Conservation (phyloP, 1,140 invertebrate species). For the Cyphomyrmex costatus region DNA sequence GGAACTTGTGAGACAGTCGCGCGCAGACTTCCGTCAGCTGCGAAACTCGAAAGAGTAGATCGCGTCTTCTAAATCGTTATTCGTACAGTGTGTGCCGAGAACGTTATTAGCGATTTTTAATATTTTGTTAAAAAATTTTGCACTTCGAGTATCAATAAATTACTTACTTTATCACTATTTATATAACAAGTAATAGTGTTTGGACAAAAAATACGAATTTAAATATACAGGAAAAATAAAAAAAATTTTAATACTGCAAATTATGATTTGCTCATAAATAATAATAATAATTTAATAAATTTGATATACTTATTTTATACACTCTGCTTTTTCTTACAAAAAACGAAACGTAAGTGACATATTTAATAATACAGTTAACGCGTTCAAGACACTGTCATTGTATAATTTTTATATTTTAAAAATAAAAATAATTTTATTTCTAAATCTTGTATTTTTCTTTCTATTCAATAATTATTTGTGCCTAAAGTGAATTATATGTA, state of each 20-base stretch:
- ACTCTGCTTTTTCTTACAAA: background rate
- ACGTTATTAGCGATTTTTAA: background rate
- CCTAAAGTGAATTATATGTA: background rate
- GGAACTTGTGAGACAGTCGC: slow-evolving; percentile 45
- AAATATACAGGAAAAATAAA: background rate
- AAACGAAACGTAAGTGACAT: background rate
- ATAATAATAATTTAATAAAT: background rate
- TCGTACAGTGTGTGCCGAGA: background rate
- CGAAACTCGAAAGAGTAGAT: slow-evolving; percentile 35
- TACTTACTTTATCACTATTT: background rate
- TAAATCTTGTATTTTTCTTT: background rate
- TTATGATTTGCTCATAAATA: background rate
- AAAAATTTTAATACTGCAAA: background rate
- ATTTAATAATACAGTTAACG: background rate
- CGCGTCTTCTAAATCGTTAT: background rate
- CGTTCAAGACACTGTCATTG: too few relatives aligned
- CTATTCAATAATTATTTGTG: background rate
- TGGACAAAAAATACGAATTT: background rate
- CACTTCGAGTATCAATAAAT: background rate
- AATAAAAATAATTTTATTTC: background rate
- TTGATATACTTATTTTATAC: too few relatives aligned
- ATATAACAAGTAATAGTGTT: background rate
- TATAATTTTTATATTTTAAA: too few relatives aligned
- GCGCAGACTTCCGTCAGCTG: slow-evolving; percentile 40
- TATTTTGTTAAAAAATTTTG: background rate